Evolutionary conservation across 2,888 invertebrate species (phyloP).

Genomic region (Dryocosmus kuriphilus): DNA sequence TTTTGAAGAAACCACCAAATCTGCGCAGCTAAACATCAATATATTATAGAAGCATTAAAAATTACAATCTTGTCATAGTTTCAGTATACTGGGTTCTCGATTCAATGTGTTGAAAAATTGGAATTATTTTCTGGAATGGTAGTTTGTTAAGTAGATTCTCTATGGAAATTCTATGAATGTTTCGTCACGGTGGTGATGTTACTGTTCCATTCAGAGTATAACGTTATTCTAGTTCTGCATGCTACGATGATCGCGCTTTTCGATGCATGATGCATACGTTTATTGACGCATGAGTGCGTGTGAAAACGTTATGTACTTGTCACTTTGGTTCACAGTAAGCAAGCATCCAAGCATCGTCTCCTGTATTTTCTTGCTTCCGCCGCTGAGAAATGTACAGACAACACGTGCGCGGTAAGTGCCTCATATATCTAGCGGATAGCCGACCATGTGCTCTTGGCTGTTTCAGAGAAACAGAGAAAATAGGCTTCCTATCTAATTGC

Average conservation of each 20-base stretch:
- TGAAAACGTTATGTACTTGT: slow-evolving; percentile 32
- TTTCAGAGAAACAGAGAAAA: background rate
- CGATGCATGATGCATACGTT: slow-evolving; percentile 53
- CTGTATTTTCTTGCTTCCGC: slow-evolving; percentile 17
- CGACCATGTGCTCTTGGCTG: background rate
- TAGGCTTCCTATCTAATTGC: background rate
- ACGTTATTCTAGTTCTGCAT: slow-evolving; percentile 51
- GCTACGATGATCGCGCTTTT: slow-evolving; percentile 53
- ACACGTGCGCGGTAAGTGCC: background rate
- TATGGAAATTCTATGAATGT: slow-evolving; percentile 15
- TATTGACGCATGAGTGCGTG: slow-evolving; percentile 48
- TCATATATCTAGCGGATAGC: background rate
- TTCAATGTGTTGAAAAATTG: background rate
- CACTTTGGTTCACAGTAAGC: slow-evolving; percentile 31
- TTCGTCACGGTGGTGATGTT: slow-evolving; percentile 54
- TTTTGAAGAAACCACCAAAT: too few relatives aligned
- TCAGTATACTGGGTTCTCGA: background rate
- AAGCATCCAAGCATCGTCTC: background rate
- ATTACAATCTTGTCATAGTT: background rate
- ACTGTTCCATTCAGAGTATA: slow-evolving; percentile 54
- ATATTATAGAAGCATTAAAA: too few relatives aligned
- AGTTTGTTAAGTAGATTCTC: background rate
- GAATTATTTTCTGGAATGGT: background rate
- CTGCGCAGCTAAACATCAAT: too few relatives aligned
- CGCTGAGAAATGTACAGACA: slow-evolving; percentile 1